Percentiles rank a stretch among this genome's conserved stretches.
Evolutionary conservation across 2,797 vertebrate genomes (phyloP).

Genomic region (Pachyuromys duprasi): DNA sequence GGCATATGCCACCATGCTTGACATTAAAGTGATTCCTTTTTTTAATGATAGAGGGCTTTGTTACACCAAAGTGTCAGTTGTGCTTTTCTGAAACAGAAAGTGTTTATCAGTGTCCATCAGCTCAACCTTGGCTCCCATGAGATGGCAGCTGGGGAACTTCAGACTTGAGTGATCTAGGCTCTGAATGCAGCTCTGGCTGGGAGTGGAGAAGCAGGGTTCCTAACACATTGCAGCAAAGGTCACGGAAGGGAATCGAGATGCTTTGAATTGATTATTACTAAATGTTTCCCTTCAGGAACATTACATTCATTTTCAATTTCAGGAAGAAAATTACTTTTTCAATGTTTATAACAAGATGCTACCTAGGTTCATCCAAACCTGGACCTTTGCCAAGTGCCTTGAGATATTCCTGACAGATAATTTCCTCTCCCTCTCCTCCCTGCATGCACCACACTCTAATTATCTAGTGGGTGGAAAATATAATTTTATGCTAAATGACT

Average conservation of each 20-base stretch:
- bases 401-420: conserved; percentile 60
- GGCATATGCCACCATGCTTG: background rate
- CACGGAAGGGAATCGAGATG: conserved; percentile 69
- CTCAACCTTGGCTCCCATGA: background rate
- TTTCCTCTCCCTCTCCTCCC: background rate
- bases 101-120: background rate
- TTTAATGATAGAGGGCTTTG: background rate
- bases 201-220: conserved; percentile 7
- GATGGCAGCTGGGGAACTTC: background rate
- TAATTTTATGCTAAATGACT: conserved; percentile 64
- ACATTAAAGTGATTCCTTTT: conserved; percentile 7
- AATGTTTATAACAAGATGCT: conserved; percentile 58
- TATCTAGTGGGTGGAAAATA: conserved; percentile 59
- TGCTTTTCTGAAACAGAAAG: background rate
- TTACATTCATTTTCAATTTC: conserved; percentile 80
- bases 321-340: conserved; percentile 80
- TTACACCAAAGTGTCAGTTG: background rate
- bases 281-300: conserved; percentile 80
- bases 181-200: conserved; percentile 39
- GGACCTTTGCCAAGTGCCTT: conserved; percentile 69
- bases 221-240: conserved; percentile 45
- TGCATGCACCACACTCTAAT: conserved; percentile 20
- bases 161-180: background rate
- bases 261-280: conserved; percentile 71
- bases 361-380: conserved; percentile 57